Conservation (phyloP, 2,113 vertebrate genomes). For the Trichechus manatus region DNA sequence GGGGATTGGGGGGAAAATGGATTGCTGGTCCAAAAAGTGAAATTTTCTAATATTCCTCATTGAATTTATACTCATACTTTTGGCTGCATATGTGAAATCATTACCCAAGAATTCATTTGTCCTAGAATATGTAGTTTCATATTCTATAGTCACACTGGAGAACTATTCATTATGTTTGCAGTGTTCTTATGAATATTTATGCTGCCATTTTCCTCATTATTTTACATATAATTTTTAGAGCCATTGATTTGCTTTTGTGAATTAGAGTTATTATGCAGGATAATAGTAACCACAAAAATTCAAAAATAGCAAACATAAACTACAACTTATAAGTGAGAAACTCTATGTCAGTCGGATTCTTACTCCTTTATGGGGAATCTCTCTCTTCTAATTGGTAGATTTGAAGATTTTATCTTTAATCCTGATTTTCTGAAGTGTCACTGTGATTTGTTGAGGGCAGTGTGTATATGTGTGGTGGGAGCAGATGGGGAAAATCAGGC, state of each 20-base stretch:
- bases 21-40: background rate
- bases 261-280: too few relatives aligned
- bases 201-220: background rate
- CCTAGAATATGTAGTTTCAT: background rate
- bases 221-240: background rate
- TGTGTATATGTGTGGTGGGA: background rate
- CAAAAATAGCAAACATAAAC: background rate
- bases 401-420: background rate
- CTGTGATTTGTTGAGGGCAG: background rate
- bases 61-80: background rate
- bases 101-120: background rate
- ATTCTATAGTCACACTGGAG: background rate
- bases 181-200: background rate
- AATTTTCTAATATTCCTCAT: background rate
- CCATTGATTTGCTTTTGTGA: slow-evolving; percentile 11
- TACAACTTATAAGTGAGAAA: background rate
- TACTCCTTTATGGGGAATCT: background rate
- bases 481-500: background rate
- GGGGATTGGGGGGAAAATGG: background rate
- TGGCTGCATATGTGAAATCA: background rate
- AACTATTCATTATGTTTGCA: background rate
- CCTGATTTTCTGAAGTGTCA: background rate
- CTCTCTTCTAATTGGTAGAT: background rate
- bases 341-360: background rate
- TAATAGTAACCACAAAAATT: background rate